Evolutionary conservation across 1,140 invertebrate genomes (phyloP).

Genomic region (Physella acuta): DNA sequence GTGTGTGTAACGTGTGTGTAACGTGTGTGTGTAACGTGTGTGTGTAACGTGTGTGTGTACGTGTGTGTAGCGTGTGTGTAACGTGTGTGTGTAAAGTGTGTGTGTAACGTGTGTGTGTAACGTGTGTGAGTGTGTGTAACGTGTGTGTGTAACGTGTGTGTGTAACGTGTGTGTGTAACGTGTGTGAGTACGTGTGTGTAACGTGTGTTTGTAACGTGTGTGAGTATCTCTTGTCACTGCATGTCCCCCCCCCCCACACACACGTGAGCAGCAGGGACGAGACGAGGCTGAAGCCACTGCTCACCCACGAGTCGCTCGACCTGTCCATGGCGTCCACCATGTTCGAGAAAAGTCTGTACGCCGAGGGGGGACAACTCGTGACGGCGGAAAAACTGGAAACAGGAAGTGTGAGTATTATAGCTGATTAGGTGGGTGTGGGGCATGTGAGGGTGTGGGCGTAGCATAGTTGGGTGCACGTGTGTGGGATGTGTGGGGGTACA

Average conservation of each 20-base stretch:
- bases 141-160: not conserved
- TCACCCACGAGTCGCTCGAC: slow-evolving; percentile 12
- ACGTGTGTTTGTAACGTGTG: not conserved
- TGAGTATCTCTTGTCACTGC: not conserved
- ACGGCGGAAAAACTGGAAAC: slow-evolving; percentile 23
- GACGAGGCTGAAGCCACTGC: not conserved
- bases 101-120: too few species aligned
- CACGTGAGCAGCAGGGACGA: not conserved
- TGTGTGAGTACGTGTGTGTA: not conserved
- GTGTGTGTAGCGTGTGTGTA: too few species aligned
- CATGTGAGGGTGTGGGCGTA: not conserved
- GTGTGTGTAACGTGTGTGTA: too few species aligned
- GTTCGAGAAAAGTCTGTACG: not conserved
- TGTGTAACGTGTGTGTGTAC: too few species aligned
- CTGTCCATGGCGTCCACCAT: slow-evolving; percentile 4
- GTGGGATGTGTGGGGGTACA: not conserved
- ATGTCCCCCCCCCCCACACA: too few species aligned
- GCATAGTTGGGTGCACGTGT: not conserved
- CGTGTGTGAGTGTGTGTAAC: too few species aligned
- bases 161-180: not conserved
- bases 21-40: too few species aligned
- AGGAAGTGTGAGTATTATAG: too few species aligned
- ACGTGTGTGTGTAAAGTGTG: too few species aligned
- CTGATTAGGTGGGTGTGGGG: not conserved
- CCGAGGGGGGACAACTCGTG: slow-evolving; percentile 12